Conservation (phyloP, 2,797 vertebrate genomes). For the Rhinella marina region DNA sequence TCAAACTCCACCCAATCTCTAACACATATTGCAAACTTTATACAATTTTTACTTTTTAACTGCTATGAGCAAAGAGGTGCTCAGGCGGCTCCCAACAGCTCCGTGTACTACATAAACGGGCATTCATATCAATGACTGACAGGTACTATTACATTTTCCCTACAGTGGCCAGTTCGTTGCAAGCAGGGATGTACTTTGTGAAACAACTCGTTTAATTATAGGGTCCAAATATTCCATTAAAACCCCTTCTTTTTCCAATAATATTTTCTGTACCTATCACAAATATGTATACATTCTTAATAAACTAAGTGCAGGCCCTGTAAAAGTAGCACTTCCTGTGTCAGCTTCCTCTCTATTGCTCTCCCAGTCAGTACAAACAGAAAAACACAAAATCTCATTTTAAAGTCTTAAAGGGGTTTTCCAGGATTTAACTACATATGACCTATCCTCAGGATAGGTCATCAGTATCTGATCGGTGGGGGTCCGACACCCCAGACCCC, state of each 20-base stretch:
- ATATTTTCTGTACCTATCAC: not conserved
- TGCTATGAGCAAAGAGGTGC: no score
- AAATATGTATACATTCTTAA: not conserved
- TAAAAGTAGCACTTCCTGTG: not conserved
- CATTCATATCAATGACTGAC: not conserved
- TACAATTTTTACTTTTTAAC: no score
- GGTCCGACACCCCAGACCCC: no score
- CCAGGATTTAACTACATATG: no score
- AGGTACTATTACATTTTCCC: not conserved
- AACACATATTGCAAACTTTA: no score
- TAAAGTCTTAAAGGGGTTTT: no score
- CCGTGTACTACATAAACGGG: not conserved
- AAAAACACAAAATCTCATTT: not conserved
- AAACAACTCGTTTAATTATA: not conserved
- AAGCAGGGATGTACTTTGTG: not conserved
- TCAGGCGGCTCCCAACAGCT: no score
- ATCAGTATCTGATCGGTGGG: no score
- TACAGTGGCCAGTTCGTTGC: not conserved
- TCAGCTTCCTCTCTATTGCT: not conserved
- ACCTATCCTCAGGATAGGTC: no score
- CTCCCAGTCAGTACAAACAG: not conserved
- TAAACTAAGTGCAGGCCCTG: not conserved
- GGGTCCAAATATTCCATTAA: not conserved
- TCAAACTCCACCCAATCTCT: no score
- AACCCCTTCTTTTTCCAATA: not conserved